phyloP scores from a whole-genome alignment of 30 jellyfish, hydroid and myxozoan genomes.

The Pseudorhiza aurosa region DNA sequence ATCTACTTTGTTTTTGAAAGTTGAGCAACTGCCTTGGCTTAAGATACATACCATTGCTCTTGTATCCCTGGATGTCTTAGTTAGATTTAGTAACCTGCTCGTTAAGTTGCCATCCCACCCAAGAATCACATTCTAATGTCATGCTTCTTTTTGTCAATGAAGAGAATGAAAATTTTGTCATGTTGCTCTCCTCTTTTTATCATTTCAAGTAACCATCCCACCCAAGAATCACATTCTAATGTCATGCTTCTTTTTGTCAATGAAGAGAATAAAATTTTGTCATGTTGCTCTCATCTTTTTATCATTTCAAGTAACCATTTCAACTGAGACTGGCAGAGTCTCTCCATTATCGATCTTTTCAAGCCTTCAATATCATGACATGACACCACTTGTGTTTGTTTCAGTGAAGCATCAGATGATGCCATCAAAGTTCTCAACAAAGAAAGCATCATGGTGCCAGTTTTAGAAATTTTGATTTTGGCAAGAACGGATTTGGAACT shows the following conservation, averaged over 20 bases:
- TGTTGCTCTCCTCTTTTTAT: not conserved
- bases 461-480: not conserved
- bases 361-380: too few relatives aligned
- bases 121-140: not conserved
- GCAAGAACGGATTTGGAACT: not conserved
- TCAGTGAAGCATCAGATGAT: conserved; percentile 23
- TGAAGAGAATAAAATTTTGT: not conserved
- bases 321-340: too few relatives aligned
- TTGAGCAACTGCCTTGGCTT: too few relatives aligned
- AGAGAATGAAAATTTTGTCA: not conserved
- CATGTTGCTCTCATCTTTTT: not conserved
- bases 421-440: not conserved
- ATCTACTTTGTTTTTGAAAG: too few relatives aligned
- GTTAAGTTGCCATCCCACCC: too few relatives aligned
- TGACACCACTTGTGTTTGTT: too few relatives aligned
- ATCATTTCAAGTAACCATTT: not conserved
- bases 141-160: not conserved
- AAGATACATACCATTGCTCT: too few relatives aligned
- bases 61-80: too few relatives aligned
- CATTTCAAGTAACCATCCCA: not conserved
- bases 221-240: not conserved
- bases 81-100: too few relatives aligned
- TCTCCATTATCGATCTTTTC: too few relatives aligned
- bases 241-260: not conserved
- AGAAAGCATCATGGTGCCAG: not conserved